Evolutionary conservation across 1,140 invertebrate species (phyloP), one percentile per base, ranked within the genome.

Genomic region (Bombus impatiens): DNA sequence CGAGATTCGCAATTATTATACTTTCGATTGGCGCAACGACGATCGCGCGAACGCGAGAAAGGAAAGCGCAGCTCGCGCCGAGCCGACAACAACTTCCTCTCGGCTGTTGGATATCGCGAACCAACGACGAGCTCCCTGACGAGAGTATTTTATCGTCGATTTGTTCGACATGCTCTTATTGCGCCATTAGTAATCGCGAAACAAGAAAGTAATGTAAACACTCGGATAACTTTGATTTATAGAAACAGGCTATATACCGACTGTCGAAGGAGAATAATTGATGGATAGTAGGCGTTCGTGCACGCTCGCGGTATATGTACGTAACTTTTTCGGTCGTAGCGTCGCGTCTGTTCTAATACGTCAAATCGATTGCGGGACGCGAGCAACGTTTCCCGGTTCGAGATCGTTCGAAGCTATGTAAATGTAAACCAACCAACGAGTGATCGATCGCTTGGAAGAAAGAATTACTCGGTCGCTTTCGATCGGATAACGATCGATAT

Each of bases 141-240:
- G 47, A 62, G 1, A 68, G 89, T 10, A 28, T 32, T 53, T 53
- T 37, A 40, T 18, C 76, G 57, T 79, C 86, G 91, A 92, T 92
- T 92, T 89, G 89, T 90, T 93, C 89, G 82, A 76, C 83, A 68
- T 86, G 81, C 89, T 91, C 92, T 92, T 92, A 89, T 93, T 90
- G 91, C 88, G 82, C 91, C 93, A 93, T 93, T 93, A 87, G 89
- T 93, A 94, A 94, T 94, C 92, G 88, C 78, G 89, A 90, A 92
- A 93, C 91, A 92, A 93, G 93, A 93, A 93, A 92, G 88, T 92
- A 93, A 92, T 92, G 93, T 93, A 94, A 93, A 94, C 91, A 93
- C 84, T 80, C 84, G 78, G 93, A 93, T 94, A 94, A 90, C 90
- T 87, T 90, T 91, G 92, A 94, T 93, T 94, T 94, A 92, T 94